Percentiles rank a stretch among this genome's conserved stretches.
These are phyloP conservation scores for Eulemur rufifrons DNA, from an alignment of 2,113 vertebrate species.

Conservation along the genomic window DNA sequence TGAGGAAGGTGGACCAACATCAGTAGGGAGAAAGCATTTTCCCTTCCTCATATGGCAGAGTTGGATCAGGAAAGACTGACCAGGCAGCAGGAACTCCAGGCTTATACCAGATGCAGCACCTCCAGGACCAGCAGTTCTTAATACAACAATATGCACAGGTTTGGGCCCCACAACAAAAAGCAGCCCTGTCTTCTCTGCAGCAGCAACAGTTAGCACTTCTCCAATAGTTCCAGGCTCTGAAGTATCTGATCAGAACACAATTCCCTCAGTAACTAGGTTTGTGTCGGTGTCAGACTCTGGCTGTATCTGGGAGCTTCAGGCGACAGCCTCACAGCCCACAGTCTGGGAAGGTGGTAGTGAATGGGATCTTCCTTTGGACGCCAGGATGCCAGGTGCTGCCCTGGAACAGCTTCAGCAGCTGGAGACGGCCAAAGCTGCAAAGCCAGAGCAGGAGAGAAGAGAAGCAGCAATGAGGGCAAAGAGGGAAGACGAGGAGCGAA, in stretches of 20 bases:
- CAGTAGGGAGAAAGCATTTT: slow-evolving; percentile 91
- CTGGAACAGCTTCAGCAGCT: slow-evolving; percentile 98
- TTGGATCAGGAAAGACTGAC: slow-evolving; percentile 95
- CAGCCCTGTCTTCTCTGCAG: slow-evolving; percentile 93
- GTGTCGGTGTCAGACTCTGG: slow-evolving; percentile 94
- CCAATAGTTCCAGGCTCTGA: slow-evolving; percentile 96
- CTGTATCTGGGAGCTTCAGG: slow-evolving; percentile 98
- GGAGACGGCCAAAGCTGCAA: slow-evolving; percentile 95
- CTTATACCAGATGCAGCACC: slow-evolving; percentile 95
- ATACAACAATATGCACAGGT: slow-evolving; percentile 96
- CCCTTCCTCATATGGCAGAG: slow-evolving; percentile 93
- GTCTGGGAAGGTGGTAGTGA: slow-evolving; percentile 98
- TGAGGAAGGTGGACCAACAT: slow-evolving; percentile 89
- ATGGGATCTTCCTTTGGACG: slow-evolving; percentile 97
- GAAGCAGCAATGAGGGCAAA: slow-evolving; percentile 95
- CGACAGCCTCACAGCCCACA: slow-evolving; percentile 90
- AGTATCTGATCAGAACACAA: slow-evolving; percentile 93
- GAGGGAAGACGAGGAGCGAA: slow-evolving; percentile 96
- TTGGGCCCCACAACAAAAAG: slow-evolving; percentile 95
- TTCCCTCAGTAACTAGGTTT: slow-evolving; percentile 94
- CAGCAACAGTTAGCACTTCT: slow-evolving; percentile 95
- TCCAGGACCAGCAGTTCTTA: slow-evolving; percentile 96
- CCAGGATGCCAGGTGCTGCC: slow-evolving; percentile 90
- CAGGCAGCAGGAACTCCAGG: slow-evolving; percentile 93
- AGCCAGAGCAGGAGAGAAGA: slow-evolving; percentile 95